phyloP scores from a whole-genome alignment of 2,888 invertebrate genomes.

The Noctua janthina region DNA sequence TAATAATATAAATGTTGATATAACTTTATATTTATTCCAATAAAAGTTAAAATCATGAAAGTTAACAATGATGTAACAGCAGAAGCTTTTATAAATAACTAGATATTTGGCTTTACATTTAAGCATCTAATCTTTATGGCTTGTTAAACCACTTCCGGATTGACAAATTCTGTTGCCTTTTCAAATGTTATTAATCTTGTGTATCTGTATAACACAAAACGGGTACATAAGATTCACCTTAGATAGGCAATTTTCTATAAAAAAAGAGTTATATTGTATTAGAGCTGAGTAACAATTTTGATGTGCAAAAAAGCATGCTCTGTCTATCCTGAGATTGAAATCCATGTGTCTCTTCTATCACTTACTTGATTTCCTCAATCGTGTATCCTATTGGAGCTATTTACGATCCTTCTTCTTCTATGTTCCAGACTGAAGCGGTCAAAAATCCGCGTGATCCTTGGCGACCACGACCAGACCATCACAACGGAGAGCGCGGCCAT shows the following conservation, averaged over 20 bases:
- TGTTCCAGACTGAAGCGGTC: constrained; percentile 93
- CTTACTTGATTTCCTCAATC: background rate
- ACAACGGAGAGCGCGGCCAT: constrained; percentile 94
- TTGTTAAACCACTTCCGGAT: background rate
- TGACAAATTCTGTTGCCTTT: background rate
- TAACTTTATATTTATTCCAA: background rate
- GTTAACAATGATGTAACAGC: constrained; percentile 35
- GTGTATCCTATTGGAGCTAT: background rate
- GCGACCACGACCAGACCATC: constrained; percentile 95
- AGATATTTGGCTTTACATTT: background rate
- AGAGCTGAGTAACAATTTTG: background rate
- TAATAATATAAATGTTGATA: background rate
- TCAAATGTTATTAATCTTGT: background rate
- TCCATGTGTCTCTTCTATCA: background rate
- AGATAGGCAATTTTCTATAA: background rate
- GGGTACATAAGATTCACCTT: background rate
- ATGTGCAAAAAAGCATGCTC: background rate
- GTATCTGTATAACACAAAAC: background rate
- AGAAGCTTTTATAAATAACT: background rate
- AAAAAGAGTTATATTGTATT: background rate
- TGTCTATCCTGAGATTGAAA: background rate
- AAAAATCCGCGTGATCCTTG: constrained; percentile 95
- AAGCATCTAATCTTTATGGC: constrained; percentile 4
- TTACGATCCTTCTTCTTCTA: background rate
- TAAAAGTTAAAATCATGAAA: constrained; percentile 8